phyloP scores from a whole-genome alignment of 2,797 vertebrate genomes.

The Coluber constrictor region DNA sequence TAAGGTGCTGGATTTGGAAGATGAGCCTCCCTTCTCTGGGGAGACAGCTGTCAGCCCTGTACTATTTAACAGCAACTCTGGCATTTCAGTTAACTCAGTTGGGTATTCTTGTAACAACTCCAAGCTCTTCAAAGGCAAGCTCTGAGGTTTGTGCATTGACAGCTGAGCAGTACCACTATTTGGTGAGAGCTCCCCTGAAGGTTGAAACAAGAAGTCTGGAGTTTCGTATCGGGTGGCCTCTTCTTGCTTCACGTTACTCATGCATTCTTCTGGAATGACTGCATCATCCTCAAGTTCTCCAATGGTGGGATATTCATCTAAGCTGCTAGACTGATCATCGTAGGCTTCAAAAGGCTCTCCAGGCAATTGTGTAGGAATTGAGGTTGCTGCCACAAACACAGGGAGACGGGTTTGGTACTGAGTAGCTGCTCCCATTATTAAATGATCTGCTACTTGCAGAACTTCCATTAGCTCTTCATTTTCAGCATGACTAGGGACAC shows the following conservation, averaged over 20 bases:
- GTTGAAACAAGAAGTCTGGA: background rate
- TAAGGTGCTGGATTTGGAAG: slow-evolving; percentile 76
- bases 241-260: background rate
- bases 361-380: background rate
- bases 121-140: slow-evolving; percentile 8
- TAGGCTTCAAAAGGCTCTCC: background rate
- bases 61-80: background rate
- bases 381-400: background rate
- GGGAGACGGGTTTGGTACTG: background rate
- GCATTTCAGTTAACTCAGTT: background rate
- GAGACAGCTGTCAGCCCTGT: slow-evolving; percentile 17
- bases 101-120: slow-evolving; percentile 23
- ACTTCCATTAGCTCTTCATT: background rate
- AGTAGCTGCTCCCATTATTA: background rate
- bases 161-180: slow-evolving; percentile 36
- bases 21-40: slow-evolving; percentile 40
- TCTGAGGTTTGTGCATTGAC: slow-evolving; percentile 37
- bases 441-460: background rate
- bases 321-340: background rate
- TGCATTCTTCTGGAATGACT: background rate
- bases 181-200: slow-evolving; percentile 7
- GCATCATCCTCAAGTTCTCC: background rate
- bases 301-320: background rate
- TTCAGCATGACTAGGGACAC: background rate
- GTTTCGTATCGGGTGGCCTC: background rate